Base-by-base conservation (phyloP, 2,113 vertebrate species). In the Mandrillus leucophaeus region DNA sequence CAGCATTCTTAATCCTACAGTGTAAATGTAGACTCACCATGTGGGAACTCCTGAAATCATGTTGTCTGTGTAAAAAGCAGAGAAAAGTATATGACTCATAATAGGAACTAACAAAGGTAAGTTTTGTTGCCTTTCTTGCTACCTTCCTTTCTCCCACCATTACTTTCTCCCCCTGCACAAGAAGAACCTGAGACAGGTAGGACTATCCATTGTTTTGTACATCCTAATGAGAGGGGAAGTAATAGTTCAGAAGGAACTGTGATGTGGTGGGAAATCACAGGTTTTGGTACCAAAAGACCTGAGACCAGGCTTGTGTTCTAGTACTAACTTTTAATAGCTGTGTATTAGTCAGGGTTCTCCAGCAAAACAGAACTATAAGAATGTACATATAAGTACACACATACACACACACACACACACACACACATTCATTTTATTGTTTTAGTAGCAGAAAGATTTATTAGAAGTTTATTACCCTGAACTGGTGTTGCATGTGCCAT, bases 391-490 rank as follows among this genome's bases (percentile, higher is more conserved):
- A 14, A 64, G 12, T 30, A 64, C 61, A 30, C 23, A 61, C 9
- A 59, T 1, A 59, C 57, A 59, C 9, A 59, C 57, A 59, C 59
- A 30, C 59, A 64, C 23, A 61, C 3, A 61, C 25, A 61, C 11
- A 61, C 2, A 64, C 25, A 64, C 25, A 13, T 64, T 64, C 30
- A 68, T 68, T 68, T n/a, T 68, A 68, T 68, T 68, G 32, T 68
- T 68, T 68, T n/a, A 68, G 14, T 68, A 64, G 61, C 97, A 95
- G 97, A 98, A 98, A 98, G 18, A 61, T 98, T 98, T 98, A 98
- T 98, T 98, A 96, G 93, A 96, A 98, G 98, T 72, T 59, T 82
- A 17, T 94, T 97, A 95, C 84, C 38, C 84, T 95, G 40, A 97
- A 87, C 61, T 38, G 8, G 40, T 93, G 38, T 0, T 38, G 22